Conservation (phyloP, 1,140 invertebrate genomes). For the Hetaerina americana region DNA sequence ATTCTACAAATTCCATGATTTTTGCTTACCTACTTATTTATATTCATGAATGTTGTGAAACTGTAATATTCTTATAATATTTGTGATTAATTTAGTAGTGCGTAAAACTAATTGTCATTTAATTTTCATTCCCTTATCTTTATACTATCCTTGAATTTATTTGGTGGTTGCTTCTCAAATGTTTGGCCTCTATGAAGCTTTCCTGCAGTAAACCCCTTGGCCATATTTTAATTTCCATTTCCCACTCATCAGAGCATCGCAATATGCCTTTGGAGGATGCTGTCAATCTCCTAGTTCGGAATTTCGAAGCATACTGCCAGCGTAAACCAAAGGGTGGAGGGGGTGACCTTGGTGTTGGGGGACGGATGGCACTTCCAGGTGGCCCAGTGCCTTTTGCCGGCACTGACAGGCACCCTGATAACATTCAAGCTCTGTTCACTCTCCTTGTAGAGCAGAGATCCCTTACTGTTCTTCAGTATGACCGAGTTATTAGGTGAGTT, state of each 20-base stretch:
- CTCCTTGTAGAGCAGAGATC: constrained; percentile 64
- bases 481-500: constrained; percentile 44
- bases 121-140: too few relatives aligned
- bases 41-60: too few relatives aligned
- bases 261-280: constrained; percentile 93
- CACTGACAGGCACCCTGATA: constrained; percentile 46
- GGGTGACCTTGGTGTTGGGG: not conserved
- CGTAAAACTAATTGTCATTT: too few relatives aligned
- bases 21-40: too few relatives aligned
- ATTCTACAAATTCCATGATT: too few relatives aligned
- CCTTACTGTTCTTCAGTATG: constrained; percentile 67
- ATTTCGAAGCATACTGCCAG: constrained; percentile 64
- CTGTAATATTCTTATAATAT: too few relatives aligned
- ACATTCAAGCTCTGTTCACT: constrained; percentile 61
- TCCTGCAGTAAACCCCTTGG: not conserved
- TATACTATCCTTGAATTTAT: too few relatives aligned
- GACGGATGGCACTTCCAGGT: constrained; percentile 15
- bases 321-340: constrained; percentile 28
- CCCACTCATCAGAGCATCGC: constrained; percentile 56
- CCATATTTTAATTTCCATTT: constrained; percentile 5
- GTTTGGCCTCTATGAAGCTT: too few relatives aligned
- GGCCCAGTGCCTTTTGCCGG: constrained; percentile 26
- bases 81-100: too few relatives aligned
- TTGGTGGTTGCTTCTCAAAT: too few relatives aligned
- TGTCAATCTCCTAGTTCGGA: constrained; percentile 57